Base-by-base conservation (phyloP, 2,113 vertebrate species). In the Scalopus aquaticus region DNA sequence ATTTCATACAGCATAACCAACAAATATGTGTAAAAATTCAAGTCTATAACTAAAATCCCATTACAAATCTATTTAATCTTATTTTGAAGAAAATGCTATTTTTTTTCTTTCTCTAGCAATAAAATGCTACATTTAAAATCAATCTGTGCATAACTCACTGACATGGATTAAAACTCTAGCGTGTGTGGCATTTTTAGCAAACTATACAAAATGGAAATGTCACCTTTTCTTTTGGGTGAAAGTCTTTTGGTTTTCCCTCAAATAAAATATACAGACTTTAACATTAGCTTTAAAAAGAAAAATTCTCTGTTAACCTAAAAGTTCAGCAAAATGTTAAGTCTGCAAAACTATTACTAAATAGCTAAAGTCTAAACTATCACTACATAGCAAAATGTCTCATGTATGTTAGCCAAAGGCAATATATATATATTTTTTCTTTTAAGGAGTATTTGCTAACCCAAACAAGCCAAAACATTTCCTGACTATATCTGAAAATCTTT, bases 311-410 rank as follows among this genome's bases (percentile, higher is more conserved):
- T 87, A 95, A 93, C 84, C 88, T 72, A 92, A 78, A 97, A 97
- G 96, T 97, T 98, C 95, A 93, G 30, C 83, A 96, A 96, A 98
- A 98, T 97, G 95, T 97, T 97, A 97, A 70, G 39, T 95, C 95
- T 95, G 82, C 20, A 94, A 87, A 86, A 97, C 6, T 91, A 56
- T 83, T 78, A 76, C 94, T 96, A 96, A 97, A 95, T 91, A 96
- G 58, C 32, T 76, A 56, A 76, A 51, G 96, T 95, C 28, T 90
- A 82, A 78, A 97, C 2, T 88, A 58, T 79, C 73, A 73, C 86
- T 94, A 97, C 96, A 95, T 92, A 97, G 54, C 35, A 5, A 6
- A 97, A 95, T 51, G 67, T 84, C 30, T 91, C 65, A 58, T 17
- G 9, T 3, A 67, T 22, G 9, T 84, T 82, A 35, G 82, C 46